phyloP scores from a whole-genome alignment of 2,888 invertebrate species.

The Aricia artaxerxes region DNA sequence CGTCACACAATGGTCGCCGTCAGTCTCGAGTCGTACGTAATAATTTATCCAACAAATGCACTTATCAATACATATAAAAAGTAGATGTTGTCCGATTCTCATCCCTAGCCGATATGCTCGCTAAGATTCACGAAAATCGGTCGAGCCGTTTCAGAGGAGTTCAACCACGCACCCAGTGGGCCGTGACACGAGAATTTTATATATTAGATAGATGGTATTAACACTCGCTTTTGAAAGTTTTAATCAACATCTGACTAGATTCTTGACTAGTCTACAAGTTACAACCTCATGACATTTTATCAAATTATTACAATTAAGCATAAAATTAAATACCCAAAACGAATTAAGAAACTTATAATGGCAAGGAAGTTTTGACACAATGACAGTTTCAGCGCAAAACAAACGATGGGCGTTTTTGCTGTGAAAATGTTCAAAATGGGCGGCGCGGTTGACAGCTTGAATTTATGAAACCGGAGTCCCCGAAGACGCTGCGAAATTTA shows the following conservation, averaged over 20 bases:
- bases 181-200: too few species aligned
- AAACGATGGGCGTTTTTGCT: conserved; percentile 7
- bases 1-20: too few species aligned
- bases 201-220: too few species aligned
- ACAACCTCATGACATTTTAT: neutral
- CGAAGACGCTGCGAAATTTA: conserved; percentile 35
- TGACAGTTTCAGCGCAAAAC: neutral
- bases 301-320: neutral
- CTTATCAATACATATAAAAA: too few species aligned
- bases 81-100: too few species aligned
- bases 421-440: conserved; percentile 3
- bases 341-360: neutral
- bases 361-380: neutral
- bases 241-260: neutral
- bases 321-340: neutral
- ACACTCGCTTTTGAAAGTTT: neutral
- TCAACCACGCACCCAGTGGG: too few species aligned
- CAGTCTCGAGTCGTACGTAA: too few species aligned
- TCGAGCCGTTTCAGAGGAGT: too few species aligned
- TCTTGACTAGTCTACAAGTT: neutral
- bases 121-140: too few species aligned
- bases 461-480: conserved; percentile 10
- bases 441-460: conserved; percentile 10
- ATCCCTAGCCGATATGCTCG: too few species aligned
- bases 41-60: too few species aligned